Conservation (phyloP, 2,113 vertebrate species). For the Catharus minimus region DNA sequence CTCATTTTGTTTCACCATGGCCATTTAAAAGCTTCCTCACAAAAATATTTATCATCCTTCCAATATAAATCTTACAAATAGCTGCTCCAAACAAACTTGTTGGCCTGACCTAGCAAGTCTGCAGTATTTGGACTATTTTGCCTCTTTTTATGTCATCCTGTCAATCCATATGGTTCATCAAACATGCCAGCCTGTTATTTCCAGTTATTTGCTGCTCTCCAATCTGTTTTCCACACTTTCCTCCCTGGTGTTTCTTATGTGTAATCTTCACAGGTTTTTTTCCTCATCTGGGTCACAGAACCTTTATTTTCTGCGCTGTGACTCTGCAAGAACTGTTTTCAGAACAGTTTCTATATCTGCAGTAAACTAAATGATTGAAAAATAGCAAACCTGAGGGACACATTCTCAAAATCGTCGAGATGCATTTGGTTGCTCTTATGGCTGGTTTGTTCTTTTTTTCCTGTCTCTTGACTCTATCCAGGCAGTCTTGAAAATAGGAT, state of each 20-base stretch:
- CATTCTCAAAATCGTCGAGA: neutral
- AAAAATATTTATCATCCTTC: slow-evolving; percentile 18
- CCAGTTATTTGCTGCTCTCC: neutral
- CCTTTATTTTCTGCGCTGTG: neutral
- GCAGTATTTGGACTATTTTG: neutral
- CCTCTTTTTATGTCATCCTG: neutral
- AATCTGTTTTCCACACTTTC: neutral
- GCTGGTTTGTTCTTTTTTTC: neutral
- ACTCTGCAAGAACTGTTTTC: neutral
- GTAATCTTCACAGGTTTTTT: neutral
- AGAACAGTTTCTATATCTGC: neutral
- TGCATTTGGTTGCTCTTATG: neutral
- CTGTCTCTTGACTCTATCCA: neutral
- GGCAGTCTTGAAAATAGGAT: neutral
- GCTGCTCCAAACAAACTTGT: neutral
- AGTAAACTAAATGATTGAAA: neutral
- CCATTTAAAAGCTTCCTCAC: neutral
- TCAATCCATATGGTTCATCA: neutral
- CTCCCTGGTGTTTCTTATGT: neutral
- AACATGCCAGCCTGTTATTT: neutral
- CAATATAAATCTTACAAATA: neutral
- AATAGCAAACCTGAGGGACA: neutral
- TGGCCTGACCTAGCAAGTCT: neutral
- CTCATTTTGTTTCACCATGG: neutral
- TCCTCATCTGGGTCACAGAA: neutral